Evolutionary conservation across 2,888 invertebrate species (phyloP).

Genomic region (Ptychoptera contaminata): DNA sequence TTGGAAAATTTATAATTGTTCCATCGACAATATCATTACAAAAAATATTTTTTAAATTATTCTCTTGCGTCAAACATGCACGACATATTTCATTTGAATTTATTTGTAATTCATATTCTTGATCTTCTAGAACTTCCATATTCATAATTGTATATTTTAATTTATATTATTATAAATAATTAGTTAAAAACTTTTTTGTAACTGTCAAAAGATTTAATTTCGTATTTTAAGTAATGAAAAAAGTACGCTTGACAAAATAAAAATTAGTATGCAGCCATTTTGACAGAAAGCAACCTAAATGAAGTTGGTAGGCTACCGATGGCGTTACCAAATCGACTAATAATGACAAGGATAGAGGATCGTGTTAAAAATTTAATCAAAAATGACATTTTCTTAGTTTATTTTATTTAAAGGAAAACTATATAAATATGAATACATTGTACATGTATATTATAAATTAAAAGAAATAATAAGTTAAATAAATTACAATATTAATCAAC

Average conservation of each 20-base stretch:
- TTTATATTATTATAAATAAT: neutral
- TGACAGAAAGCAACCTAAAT: no score
- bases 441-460: no score
- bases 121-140: neutral
- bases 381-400: no score
- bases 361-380: no score
- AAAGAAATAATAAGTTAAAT: no score
- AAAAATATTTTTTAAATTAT: conserved; percentile 4
- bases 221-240: neutral
- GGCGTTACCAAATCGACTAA: no score
- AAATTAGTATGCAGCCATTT: conserved; percentile 4
- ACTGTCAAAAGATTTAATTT: neutral
- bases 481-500: no score
- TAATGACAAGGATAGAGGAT: no score
- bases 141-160: neutral
- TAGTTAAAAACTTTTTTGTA: neutral
- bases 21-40: conserved; percentile 3
- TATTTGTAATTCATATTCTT: conserved; percentile 4
- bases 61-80: conserved; percentile 2
- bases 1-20: conserved; percentile 1
- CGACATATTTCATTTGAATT: conserved; percentile 2
- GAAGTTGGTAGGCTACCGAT: no score
- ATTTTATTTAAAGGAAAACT: no score
- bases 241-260: neutral
- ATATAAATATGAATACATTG: no score